Percentiles rank a stretch among this genome's conserved stretches.
These are phyloP conservation scores for Mobula birostris DNA, from an alignment of 2,113 vertebrate species.

Conservation along the genomic window DNA sequence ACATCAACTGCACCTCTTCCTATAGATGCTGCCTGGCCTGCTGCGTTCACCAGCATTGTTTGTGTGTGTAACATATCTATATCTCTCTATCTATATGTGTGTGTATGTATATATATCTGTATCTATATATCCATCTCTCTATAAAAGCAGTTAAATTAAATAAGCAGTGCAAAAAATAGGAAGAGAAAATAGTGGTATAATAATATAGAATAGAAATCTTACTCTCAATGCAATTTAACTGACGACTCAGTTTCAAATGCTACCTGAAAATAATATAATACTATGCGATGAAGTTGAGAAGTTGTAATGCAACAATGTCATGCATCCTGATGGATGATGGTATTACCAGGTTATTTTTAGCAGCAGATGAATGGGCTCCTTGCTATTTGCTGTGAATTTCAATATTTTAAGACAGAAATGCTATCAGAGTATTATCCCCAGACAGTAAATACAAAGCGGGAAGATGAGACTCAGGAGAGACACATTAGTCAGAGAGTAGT, in stretches of 20 bases:
- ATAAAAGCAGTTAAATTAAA: too few species aligned
- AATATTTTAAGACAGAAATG: constrained; percentile 14
- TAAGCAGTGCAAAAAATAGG: too few species aligned
- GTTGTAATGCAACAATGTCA: constrained; percentile 16
- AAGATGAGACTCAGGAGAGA: not conserved
- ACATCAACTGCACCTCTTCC: too few species aligned
- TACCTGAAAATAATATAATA: not conserved
- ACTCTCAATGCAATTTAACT: not conserved
- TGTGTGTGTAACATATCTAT: too few species aligned
- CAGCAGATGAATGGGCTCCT: not conserved
- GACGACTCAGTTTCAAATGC: not conserved
- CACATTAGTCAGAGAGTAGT: not conserved
- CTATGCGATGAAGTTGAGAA: not conserved
- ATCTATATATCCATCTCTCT: too few species aligned
- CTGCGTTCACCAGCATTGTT: too few species aligned
- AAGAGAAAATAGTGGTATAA: not conserved
- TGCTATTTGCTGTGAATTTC: not conserved
- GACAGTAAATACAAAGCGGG: not conserved
- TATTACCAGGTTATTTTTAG: constrained; percentile 32
- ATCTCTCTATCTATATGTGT: too few species aligned
- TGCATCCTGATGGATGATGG: not conserved
- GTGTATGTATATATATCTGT: too few species aligned
- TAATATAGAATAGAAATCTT: not conserved
- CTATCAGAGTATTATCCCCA: not conserved
- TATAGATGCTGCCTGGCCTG: too few species aligned